A percentile compares a stretch with the other conserved stretches of the same genome.
phyloP scores from a whole-genome alignment of 2,113 vertebrate genomes.

The Aldabrachelys gigantea region DNA sequence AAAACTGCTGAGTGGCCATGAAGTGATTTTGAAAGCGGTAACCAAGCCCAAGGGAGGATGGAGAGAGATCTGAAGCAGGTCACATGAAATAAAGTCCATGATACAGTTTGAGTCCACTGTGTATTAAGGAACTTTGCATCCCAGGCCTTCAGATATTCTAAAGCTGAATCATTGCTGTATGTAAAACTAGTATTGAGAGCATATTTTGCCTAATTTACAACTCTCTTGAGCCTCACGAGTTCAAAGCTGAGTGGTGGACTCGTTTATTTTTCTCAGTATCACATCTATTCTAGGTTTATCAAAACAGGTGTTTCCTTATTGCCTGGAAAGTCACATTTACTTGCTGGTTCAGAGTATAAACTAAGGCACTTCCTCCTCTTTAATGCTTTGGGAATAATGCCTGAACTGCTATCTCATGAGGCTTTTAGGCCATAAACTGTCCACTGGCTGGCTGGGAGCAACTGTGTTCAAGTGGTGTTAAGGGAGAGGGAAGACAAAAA shows the following conservation, averaged over 20 bases:
- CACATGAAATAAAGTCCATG: neutral
- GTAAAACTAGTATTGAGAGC: accelerated
- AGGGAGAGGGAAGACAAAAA: neutral
- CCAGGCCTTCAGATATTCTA: neutral
- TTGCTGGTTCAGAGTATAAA: neutral
- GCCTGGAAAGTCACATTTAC: neutral
- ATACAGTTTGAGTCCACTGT: neutral
- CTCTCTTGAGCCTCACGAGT: neutral
- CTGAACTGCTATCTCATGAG: neutral
- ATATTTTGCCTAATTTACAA: neutral
- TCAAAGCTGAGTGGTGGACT: neutral
- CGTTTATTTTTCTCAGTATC: neutral
- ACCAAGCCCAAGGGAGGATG: neutral
- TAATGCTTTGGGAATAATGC: neutral
- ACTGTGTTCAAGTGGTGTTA: neutral
- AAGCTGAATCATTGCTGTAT: neutral
- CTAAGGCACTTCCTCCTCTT: neutral
- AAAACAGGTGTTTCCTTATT: neutral
- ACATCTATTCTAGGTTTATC: neutral
- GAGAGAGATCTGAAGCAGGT: neutral
- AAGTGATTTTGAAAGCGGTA: conserved; percentile 10
- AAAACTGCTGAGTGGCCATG: neutral
- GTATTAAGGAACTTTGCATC: no score
- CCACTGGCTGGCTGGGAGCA: neutral
- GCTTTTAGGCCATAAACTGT: neutral